These are phyloP conservation scores for Pachyramphus minor DNA, from an alignment of 2,113 vertebrate genomes.

Conservation along the genomic window DNA sequence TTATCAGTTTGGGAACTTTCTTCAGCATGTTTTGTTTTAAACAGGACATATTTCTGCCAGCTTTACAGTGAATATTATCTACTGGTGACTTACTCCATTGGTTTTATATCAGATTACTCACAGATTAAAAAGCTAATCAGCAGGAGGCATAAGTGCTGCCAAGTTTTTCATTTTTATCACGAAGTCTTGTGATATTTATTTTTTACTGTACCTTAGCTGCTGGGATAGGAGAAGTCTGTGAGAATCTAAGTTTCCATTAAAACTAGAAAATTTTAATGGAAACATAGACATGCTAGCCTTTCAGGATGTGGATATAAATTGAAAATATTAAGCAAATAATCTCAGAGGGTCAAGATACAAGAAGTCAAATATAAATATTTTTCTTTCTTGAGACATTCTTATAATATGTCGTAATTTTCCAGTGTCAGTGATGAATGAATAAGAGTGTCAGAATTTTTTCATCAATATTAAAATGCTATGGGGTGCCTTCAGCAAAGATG, in stretches of 20 bases:
- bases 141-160: background rate
- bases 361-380: conserved; percentile 32
- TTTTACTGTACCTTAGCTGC: background rate
- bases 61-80: background rate
- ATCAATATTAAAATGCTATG: background rate
- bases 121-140: background rate
- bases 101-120: background rate
- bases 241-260: background rate
- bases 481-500: background rate
- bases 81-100: background rate
- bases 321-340: conserved; percentile 42
- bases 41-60: background rate
- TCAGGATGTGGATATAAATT: background rate
- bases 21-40: background rate
- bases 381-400: conserved; percentile 25
- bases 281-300: background rate
- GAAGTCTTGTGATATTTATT: background rate
- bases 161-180: conserved; percentile 5
- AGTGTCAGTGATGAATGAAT: background rate
- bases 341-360: background rate
- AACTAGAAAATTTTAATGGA: background rate
- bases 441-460: background rate
- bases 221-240: background rate
- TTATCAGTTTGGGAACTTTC: background rate
- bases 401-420: conserved; percentile 12